These are phyloP conservation scores for Ailurus styani DNA, from an alignment of 2,113 vertebrate genomes.

Conservation along the genomic window DNA sequence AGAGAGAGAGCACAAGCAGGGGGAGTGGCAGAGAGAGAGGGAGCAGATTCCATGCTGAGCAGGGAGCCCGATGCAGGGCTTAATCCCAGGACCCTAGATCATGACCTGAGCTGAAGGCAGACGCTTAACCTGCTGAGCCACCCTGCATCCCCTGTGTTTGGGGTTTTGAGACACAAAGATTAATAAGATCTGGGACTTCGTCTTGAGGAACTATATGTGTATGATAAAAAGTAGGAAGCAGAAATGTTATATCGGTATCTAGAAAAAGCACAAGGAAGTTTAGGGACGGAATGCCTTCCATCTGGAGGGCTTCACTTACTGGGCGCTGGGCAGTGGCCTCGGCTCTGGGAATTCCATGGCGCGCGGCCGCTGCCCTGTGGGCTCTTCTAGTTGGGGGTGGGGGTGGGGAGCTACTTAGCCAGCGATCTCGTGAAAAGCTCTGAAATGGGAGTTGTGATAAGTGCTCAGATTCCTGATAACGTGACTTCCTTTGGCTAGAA, in stretches of 20 bases:
- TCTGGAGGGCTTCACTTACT: not conserved
- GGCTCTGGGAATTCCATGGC: not conserved
- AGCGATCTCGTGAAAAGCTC: not conserved
- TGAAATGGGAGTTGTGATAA: accelerated
- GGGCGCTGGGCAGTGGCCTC: not conserved
- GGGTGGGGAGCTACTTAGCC: not conserved
- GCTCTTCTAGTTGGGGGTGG: not conserved
- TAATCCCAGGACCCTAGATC: not conserved
- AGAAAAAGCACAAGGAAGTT: not conserved
- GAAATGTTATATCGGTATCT: not conserved
- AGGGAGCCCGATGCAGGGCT: not conserved
- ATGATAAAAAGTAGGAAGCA: not conserved
- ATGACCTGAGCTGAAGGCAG: not conserved
- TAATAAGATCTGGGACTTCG: not conserved
- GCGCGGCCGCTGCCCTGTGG: not conserved
- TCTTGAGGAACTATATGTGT: not conserved
- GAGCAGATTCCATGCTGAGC: not conserved
- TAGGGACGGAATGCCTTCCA: not conserved
- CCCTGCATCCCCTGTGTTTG: not conserved
- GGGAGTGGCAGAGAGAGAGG: not conserved
- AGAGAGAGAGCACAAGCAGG: not conserved
- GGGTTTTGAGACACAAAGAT: not conserved
- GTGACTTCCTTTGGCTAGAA: not conserved
- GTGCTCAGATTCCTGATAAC: not conserved
- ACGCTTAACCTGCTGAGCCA: not conserved